Conservation (phyloP, 2,113 vertebrate species). For the Synodontis membranacea region DNA sequence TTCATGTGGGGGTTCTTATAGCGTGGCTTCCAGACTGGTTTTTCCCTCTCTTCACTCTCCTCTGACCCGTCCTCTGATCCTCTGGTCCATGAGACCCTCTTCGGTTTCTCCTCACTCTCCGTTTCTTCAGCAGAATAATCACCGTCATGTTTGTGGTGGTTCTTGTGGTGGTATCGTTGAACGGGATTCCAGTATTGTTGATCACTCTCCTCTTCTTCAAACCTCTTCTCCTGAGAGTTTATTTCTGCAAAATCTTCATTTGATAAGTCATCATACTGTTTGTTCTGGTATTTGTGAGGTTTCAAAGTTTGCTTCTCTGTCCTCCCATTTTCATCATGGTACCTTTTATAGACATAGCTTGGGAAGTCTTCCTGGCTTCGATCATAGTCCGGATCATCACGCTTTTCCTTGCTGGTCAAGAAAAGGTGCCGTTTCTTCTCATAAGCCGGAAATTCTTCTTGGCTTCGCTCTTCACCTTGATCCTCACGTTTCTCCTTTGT, state of each 20-base stretch:
- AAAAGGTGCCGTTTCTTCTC: conserved; percentile 39
- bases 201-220: conserved; percentile 37
- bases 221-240: conserved; percentile 25
- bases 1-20: conserved; percentile 17
- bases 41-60: conserved; percentile 31
- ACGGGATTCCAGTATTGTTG: conserved; percentile 46
- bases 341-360: conserved; percentile 42
- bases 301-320: conserved; percentile 59
- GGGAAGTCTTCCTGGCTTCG: conserved; percentile 60
- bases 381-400: conserved; percentile 55
- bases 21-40: conserved; percentile 16
- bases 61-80: conserved; percentile 31
- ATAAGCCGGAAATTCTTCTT: conserved; percentile 56
- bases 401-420: conserved; percentile 38
- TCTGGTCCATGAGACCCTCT: conserved; percentile 33
- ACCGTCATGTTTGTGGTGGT: conserved; percentile 39
- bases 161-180: conserved; percentile 47
- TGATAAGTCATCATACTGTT: conserved; percentile 51
- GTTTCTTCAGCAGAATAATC: conserved; percentile 37
- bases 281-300: conserved; percentile 63
- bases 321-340: conserved; percentile 23
- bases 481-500: conserved; percentile 46
- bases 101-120: conserved; percentile 45
- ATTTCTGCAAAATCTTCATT: conserved; percentile 56
- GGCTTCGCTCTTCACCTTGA: conserved; percentile 61